Percentiles rank a stretch among this genome's conserved stretches.
Conservation (phyloP, 2,113 vertebrate genomes). For the Toxostoma redivivum region DNA sequence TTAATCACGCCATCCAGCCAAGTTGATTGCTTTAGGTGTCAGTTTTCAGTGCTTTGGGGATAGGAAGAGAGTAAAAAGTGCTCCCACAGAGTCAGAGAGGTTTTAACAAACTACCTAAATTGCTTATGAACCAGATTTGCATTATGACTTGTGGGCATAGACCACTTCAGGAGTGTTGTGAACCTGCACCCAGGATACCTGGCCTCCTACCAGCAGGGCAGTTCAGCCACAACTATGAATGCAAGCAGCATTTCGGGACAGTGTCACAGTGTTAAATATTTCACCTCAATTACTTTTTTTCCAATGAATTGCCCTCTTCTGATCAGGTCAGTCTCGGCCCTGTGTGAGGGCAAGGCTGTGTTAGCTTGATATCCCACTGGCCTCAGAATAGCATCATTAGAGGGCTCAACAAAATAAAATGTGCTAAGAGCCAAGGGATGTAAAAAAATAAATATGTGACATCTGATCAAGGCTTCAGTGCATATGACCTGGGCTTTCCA, state of each 20-base stretch:
- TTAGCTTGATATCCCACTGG: not conserved
- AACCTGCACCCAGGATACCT: not conserved
- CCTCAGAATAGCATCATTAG: not conserved
- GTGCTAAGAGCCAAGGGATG: not conserved
- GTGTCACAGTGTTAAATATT: not conserved
- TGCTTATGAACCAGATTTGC: not conserved
- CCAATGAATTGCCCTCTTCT: not conserved
- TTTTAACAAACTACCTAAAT: not conserved
- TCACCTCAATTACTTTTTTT: not conserved
- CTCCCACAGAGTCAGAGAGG: not conserved
- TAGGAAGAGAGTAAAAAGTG: not conserved
- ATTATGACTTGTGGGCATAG: rapidly evolving
- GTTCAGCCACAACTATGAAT: not conserved
- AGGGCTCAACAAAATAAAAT: not conserved
- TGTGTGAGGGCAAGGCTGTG: not conserved
- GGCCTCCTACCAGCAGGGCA: not conserved
- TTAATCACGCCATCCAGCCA: not conserved
- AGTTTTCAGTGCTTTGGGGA: not conserved
- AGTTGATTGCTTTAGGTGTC: not conserved
- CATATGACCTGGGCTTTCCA: not conserved
- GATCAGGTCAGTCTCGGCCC: not conserved
- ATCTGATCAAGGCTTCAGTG: not conserved
- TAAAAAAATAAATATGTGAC: not conserved
- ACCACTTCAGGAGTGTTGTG: not conserved
- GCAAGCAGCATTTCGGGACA: not conserved